A percentile compares a stretch with the other conserved stretches of the same genome.
Conservation (phyloP, 30 jellyfish, hydroid and myxozoan species). For the Turritopsis rubra region DNA sequence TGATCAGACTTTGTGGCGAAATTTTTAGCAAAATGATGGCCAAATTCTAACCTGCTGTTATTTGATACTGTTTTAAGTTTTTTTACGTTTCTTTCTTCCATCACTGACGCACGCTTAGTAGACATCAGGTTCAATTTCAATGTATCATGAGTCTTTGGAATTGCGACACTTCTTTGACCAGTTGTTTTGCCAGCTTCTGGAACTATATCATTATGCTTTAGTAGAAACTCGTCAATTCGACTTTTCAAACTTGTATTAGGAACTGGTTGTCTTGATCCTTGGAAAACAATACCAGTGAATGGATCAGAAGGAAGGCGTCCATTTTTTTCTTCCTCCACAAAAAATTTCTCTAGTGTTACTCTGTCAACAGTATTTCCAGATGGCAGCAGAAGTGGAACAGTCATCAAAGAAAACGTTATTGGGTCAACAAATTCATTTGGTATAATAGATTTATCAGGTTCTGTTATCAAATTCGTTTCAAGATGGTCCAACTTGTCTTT, state of each 20-base stretch:
- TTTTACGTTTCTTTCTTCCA: neutral
- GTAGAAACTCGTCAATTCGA: constrained; percentile 53
- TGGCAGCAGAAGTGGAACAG: constrained; percentile 76
- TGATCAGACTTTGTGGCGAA: neutral
- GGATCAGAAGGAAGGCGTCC: constrained; percentile 93
- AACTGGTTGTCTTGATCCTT: constrained; percentile 40
- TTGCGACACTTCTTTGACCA: neutral
- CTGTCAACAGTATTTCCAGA: constrained; percentile 83
- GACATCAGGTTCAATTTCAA: neutral
- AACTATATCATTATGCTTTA: neutral
- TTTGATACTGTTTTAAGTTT: neutral
- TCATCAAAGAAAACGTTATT: constrained; percentile 65
- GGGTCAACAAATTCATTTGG: constrained; percentile 88
- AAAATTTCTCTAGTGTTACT: constrained; percentile 51
- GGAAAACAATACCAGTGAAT: constrained; percentile 75
- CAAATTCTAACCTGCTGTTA: neutral
- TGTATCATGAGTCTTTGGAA: neutral
- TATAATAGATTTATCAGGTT: neutral
- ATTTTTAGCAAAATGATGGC: neutral
- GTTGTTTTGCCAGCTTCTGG: neutral
- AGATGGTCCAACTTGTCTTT: neutral
- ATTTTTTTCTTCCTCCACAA: constrained; percentile 31
- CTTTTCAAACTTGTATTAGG: constrained; percentile 69
- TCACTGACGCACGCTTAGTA: neutral
- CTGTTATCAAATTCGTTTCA: neutral